These are phyloP conservation scores for Lordiphosa clarofinis DNA, from an alignment of 1,140 invertebrate genomes.

Conservation along the genomic window DNA sequence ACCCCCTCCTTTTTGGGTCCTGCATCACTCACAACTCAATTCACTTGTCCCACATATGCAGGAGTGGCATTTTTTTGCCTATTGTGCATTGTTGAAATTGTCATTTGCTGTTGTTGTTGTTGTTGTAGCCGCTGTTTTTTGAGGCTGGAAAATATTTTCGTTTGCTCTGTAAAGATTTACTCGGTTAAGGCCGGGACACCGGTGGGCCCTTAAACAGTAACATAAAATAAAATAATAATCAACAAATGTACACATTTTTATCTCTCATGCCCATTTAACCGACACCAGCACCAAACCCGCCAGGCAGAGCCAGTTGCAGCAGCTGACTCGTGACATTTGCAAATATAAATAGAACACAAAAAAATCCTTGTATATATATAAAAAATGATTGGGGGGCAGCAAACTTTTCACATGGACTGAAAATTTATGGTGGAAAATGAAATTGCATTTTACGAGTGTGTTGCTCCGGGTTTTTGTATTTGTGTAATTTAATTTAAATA, in stretches of 20 bases:
- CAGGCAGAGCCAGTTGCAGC: no score
- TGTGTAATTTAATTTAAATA: conserved; percentile 66
- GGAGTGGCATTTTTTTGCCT: conserved; percentile 57
- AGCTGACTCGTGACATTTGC: conserved; percentile 62
- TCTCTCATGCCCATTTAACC: conserved; percentile 33
- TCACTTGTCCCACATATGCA: conserved; percentile 62
- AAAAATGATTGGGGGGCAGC: conserved; percentile 37
- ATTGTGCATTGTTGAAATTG: conserved; percentile 61
- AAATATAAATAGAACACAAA: conserved; percentile 39
- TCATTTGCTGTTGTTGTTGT: conserved; percentile 42
- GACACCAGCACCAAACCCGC: not conserved
- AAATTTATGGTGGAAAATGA: conserved; percentile 69
- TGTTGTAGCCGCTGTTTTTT: conserved; percentile 19
- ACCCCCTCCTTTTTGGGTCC: conserved; percentile 18
- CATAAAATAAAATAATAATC: not conserved
- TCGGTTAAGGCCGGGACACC: not conserved
- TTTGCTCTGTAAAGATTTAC: not conserved
- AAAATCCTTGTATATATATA: conserved; percentile 7
- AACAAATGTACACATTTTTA: conserved; percentile 44
- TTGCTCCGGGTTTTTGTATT: conserved; percentile 7
- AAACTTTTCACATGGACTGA: conserved; percentile 44
- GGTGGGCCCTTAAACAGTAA: not conserved
- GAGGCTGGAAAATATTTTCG: conserved; percentile 19
- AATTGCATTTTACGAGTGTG: conserved; percentile 53
- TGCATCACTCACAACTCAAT: conserved; percentile 26